phyloP scores from a whole-genome alignment of 2,888 invertebrate genomes.

The Parelbella ahira region DNA sequence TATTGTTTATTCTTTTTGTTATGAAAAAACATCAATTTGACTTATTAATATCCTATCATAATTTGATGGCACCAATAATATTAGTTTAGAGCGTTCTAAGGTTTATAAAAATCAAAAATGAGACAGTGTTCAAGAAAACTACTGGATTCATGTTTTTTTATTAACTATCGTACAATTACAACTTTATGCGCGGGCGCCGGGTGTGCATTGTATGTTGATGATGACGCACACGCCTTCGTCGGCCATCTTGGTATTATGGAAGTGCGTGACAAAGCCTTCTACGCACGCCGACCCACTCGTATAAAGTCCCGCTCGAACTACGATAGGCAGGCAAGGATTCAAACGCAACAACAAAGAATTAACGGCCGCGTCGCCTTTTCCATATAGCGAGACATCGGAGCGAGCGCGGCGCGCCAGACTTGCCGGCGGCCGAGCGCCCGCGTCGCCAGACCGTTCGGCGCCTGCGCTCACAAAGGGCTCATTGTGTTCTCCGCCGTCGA shows the following conservation, averaged over 20 bases:
- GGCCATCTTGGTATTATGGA: constrained; percentile 33
- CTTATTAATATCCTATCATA: too few species aligned
- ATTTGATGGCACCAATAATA: too few species aligned
- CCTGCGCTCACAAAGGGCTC: constrained; percentile 73
- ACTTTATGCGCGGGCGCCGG: too few species aligned
- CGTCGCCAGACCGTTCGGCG: constrained; percentile 75
- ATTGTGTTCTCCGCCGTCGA: constrained; percentile 67
- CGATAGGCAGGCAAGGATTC: constrained; percentile 23
- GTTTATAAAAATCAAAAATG: too few species aligned
- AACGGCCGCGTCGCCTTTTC: constrained; percentile 13
- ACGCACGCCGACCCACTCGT: constrained; percentile 22
- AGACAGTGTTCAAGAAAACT: too few species aligned
- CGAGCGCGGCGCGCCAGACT: constrained; percentile 48
- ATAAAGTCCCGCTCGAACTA: constrained; percentile 27
- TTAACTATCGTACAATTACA: too few species aligned
- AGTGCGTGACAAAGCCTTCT: constrained; percentile 39
- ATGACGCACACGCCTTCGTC: constrained; percentile 38
- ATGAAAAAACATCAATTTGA: too few species aligned
- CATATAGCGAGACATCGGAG: constrained; percentile 35
- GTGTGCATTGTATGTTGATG: too few species aligned
- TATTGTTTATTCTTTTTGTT: too few species aligned
- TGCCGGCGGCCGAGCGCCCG: constrained; percentile 47
- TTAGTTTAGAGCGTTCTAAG: too few species aligned
- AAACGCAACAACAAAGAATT: constrained; percentile 22
- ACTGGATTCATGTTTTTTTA: too few species aligned